Evolutionary conservation across 2,888 invertebrate species (phyloP).

Genomic region (Sphaeridia pumilis): DNA sequence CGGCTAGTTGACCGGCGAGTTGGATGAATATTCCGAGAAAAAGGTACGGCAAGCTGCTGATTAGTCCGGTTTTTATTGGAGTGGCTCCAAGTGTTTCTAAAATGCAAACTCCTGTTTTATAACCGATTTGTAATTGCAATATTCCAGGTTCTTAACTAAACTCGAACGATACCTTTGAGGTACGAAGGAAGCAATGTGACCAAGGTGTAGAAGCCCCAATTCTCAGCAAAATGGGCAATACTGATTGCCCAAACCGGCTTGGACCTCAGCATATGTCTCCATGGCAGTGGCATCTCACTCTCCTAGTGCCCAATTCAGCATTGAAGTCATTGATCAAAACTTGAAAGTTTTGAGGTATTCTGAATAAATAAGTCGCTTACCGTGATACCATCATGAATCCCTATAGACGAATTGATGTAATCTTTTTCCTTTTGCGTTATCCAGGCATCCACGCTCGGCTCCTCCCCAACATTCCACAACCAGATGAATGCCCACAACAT

Average conservation of each 20-base stretch:
- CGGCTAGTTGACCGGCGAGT: constrained; percentile 69
- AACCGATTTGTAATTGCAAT: background rate
- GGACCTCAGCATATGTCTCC: constrained; percentile 62
- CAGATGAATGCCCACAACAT: constrained; percentile 26
- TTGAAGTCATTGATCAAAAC: background rate
- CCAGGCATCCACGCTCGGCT: constrained; percentile 3
- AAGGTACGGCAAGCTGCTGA: constrained; percentile 77
- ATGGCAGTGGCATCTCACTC: constrained; percentile 62
- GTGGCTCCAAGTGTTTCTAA: constrained; percentile 5
- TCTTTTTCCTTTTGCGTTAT: background rate
- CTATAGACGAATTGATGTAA: constrained; percentile 5
- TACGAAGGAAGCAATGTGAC: constrained; percentile 72
- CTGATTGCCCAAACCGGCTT: constrained; percentile 72
- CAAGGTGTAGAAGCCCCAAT: constrained; percentile 81
- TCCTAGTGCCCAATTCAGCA: constrained; percentile 41
- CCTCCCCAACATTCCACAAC: constrained; percentile 24
- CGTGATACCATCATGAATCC: background rate
- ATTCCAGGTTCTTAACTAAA: background rate
- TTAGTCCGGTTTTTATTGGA: constrained; percentile 61
- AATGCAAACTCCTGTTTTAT: background rate
- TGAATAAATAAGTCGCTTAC: too few relatives aligned
- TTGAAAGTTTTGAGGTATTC: background rate
- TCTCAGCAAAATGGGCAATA: constrained; percentile 72
- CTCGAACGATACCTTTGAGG: constrained; percentile 53
- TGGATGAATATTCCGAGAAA: constrained; percentile 74